Percentiles rank a stretch among this genome's conserved stretches.
phyloP scores from a whole-genome alignment of 2,888 invertebrate species.

The Listrodromus nycthemerus region DNA sequence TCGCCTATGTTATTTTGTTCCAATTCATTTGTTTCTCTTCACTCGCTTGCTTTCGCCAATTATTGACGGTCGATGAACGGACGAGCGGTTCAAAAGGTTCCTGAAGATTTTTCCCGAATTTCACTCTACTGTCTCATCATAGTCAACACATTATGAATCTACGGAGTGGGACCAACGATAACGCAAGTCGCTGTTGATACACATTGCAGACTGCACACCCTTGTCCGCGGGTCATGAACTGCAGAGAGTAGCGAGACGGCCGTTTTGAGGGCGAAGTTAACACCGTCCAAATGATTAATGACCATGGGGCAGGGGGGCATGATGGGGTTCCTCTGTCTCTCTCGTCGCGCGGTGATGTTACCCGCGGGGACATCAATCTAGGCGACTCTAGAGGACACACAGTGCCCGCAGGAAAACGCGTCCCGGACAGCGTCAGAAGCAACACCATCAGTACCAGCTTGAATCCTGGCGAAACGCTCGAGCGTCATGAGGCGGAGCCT shows the following conservation, averaged over 20 bases:
- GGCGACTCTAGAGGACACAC: conserved; percentile 54
- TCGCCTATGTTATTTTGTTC: conserved; percentile 8
- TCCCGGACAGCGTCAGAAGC: conserved; percentile 40
- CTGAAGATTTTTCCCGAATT: not conserved
- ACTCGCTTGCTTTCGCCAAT: conserved; percentile 11
- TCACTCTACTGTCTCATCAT: not conserved
- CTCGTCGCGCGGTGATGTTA: conserved; percentile 73
- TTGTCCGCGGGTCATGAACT: conserved; percentile 74
- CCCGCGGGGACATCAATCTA: conserved; percentile 78
- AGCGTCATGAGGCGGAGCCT: conserved; percentile 36
- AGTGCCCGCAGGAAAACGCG: conserved; percentile 45
- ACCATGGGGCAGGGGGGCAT: conserved; percentile 54
- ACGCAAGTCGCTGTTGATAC: conserved; percentile 18
- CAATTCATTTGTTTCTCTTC: conserved; percentile 13
- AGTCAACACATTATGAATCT: conserved; percentile 2
- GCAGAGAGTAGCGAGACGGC: conserved; percentile 72
- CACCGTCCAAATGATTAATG: conserved; percentile 79
- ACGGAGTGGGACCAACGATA: not conserved
- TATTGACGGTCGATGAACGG: conserved; percentile 2
- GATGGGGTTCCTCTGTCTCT: conserved; percentile 61
- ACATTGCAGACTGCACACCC: conserved; percentile 59
- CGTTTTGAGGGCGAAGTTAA: conserved; percentile 79
- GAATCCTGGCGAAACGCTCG: conserved; percentile 54
- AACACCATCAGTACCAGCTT: conserved; percentile 49
- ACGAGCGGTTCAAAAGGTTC: not conserved